phyloP scores from a whole-genome alignment of 2,888 invertebrate species.

The Andrena trimmerana region DNA sequence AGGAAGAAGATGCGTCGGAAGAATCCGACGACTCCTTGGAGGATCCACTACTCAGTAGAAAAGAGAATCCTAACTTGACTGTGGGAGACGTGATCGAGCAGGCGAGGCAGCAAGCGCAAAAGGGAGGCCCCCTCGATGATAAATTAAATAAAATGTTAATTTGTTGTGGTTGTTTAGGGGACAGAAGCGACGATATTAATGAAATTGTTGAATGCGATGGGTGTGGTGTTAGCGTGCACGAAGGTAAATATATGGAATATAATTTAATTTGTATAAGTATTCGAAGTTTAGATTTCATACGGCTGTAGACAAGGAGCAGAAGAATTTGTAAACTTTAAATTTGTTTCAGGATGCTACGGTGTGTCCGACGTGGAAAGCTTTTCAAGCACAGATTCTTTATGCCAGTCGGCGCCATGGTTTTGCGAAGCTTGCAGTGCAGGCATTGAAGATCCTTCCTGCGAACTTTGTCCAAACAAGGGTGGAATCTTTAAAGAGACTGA shows the following conservation, averaged over 20 bases:
- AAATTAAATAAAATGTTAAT: slow-evolving; percentile 91
- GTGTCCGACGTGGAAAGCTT: slow-evolving; percentile 96
- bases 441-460: slow-evolving; percentile 94
- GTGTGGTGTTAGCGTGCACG: slow-evolving; percentile 98
- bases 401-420: slow-evolving; percentile 99
- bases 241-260: slow-evolving; percentile 87
- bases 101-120: slow-evolving; percentile 85
- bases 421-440: slow-evolving; percentile 99
- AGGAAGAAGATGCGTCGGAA: slow-evolving; percentile 67
- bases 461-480: slow-evolving; percentile 96
- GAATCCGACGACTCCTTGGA: slow-evolving; percentile 84
- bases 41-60: slow-evolving; percentile 82
- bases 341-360: slow-evolving; percentile 93
- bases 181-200: slow-evolving; percentile 96
- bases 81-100: slow-evolving; percentile 86
- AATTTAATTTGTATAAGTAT: not conserved
- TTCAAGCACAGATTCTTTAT: slow-evolving; percentile 96
- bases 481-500: slow-evolving; percentile 98
- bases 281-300: not conserved
- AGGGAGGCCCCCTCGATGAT: slow-evolving; percentile 83
- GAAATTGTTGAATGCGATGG: slow-evolving; percentile 99
- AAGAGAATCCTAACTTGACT: slow-evolving; percentile 82
- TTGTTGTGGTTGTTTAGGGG: slow-evolving; percentile 97
- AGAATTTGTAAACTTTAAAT: not conserved
- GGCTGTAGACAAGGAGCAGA: not conserved